Conservation (phyloP, 2,113 vertebrate genomes). For the Aplodontia rufa region DNA sequence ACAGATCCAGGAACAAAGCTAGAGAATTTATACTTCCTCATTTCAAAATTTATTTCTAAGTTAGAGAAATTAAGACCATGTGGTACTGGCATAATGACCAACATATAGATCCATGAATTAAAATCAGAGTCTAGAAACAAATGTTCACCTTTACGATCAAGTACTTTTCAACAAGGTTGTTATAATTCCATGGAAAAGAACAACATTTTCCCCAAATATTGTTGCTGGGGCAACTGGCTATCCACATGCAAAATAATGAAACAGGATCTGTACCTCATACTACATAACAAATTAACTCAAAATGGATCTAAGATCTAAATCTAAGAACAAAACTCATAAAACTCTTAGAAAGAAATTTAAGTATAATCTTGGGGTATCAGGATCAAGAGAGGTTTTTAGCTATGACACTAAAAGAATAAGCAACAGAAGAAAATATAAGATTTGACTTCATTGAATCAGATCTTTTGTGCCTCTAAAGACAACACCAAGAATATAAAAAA, state of each 20-base stretch:
- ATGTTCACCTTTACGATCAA: neutral
- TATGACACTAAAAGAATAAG: neutral
- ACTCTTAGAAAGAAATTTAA: neutral
- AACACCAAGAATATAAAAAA: neutral
- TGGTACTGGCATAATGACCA: neutral
- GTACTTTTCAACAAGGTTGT: neutral
- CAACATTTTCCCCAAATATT: neutral
- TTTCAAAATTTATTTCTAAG: slow-evolving; percentile 6
- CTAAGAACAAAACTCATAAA: neutral
- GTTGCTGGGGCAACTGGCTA: neutral
- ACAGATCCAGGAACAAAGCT: neutral
- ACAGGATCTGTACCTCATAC: neutral
- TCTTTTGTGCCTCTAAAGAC: neutral
- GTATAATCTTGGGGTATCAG: neutral
- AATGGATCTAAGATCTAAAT: neutral
- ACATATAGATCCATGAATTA: neutral
- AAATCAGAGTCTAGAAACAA: neutral
- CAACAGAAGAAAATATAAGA: neutral
- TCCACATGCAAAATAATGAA: neutral
- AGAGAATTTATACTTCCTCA: neutral
- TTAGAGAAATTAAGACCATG: neutral
- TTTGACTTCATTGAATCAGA: neutral
- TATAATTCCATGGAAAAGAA: neutral
- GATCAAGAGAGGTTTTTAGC: neutral
- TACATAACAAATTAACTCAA: neutral